These are phyloP conservation scores for Aptenodytes patagonicus DNA, from an alignment of 2,113 vertebrate species.

Conservation along the genomic window DNA sequence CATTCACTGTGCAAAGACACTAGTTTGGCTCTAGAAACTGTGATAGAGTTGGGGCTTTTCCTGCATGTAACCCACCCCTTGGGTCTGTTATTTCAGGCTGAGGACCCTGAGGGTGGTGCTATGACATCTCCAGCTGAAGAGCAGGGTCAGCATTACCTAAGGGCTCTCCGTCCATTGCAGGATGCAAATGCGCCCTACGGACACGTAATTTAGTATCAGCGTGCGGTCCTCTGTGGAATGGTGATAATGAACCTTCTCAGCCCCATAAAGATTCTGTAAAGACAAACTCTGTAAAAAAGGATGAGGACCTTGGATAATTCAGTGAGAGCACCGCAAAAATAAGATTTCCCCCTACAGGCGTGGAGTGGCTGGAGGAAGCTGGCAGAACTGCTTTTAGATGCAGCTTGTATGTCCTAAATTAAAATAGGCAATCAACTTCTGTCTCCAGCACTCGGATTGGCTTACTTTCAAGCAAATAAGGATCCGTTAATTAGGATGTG, in stretches of 20 bases:
- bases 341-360: background rate
- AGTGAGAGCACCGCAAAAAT: background rate
- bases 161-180: background rate
- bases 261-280: background rate
- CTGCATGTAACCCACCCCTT: rapidly evolving
- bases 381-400: background rate
- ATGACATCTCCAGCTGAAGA: background rate
- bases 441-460: background rate
- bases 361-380: background rate
- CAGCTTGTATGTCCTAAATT: background rate
- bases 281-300: background rate
- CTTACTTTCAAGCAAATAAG: background rate
- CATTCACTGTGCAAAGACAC: background rate
- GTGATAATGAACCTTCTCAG: background rate
- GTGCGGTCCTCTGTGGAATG: background rate
- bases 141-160: background rate
- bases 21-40: background rate
- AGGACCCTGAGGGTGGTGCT: background rate
- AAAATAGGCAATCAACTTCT: background rate
- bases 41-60: background rate
- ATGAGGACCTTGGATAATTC: background rate
- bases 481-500: background rate
- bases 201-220: background rate
- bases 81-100: background rate
- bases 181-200: background rate